Base-by-base conservation (phyloP, 2,888 invertebrate species). In the Meta bourneti region DNA sequence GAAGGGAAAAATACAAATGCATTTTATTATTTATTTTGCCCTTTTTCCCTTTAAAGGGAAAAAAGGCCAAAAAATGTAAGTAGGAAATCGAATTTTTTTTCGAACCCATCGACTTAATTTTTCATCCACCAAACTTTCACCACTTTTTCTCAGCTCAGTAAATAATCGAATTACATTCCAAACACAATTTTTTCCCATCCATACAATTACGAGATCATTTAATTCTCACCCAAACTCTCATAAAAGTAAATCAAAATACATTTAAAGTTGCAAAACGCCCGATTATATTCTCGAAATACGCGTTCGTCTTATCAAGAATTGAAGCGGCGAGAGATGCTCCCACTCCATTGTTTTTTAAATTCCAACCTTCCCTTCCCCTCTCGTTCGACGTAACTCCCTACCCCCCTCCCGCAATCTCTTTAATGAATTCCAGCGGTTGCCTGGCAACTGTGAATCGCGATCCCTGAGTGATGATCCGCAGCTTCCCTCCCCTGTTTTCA, bases 341-440 rank as follows among this genome's bases (percentile, higher is more conserved):
- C 49, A 54, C n/a, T 34, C 51, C 6, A 11, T 70, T n/a, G 78
- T 61, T 54, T 71, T 54, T 70, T 49, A 83, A 70, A 70, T 54
- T 20, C 48, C 90, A 8, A 77, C n/a, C 51, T 49, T 20, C 19
- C 19, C 52, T 74, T 77, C 48, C 16, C 6, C 77, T 61, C 69
- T 49, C 8, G 78, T 84, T 9, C 11, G 11, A 11, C 13, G 51
- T 61, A n/a, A 34, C 20, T 70, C 86, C 9, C 69, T 61, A 61
- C 75, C n/a, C n/a, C n/a, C n/a, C n/a, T 34, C 49, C 74, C 8
- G 84, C 90, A 90, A 90, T 90, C 84, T 54, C 34, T 34, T 70
- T 90, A 90, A 90, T 84, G 90, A 84, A 90, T 90, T 90, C 90
- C 83, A 16, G 6, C 48, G 83, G 90, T 90, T 52, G 54, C 90